Evolutionary conservation across 2,113 vertebrate genomes (phyloP).

Genomic region (Blennius ocellaris): DNA sequence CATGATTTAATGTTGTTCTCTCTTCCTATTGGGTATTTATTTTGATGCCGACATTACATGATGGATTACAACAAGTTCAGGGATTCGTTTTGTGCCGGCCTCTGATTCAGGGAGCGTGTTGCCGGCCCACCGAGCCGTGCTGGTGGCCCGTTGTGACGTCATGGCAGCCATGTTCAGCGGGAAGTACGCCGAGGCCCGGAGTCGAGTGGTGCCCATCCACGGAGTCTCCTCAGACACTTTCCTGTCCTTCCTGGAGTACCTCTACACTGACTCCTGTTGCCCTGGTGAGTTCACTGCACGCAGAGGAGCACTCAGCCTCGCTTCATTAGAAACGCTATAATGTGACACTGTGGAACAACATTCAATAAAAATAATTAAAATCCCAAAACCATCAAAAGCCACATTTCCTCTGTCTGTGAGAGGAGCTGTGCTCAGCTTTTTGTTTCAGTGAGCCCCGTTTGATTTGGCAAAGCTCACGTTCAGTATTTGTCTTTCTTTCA

Average conservation of each 20-base stretch:
- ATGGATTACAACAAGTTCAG: too few species aligned
- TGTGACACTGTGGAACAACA: too few species aligned
- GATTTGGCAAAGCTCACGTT: too few species aligned
- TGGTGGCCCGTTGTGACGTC: conserved; percentile 95
- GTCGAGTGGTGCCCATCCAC: conserved; percentile 91
- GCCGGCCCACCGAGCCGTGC: conserved; percentile 93
- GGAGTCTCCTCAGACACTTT: conserved; percentile 97
- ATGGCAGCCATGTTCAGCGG: conserved; percentile 99
- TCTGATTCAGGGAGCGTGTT: conserved; percentile 86
- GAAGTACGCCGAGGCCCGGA: conserved; percentile 93
- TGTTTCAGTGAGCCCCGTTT: too few species aligned
- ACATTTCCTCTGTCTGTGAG: too few species aligned
- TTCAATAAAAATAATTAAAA: too few species aligned
- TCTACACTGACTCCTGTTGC: conserved; percentile 96
- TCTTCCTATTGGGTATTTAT: too few species aligned
- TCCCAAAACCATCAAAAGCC: too few species aligned
- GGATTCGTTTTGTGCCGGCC: conserved; percentile 38
- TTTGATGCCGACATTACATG: too few species aligned
- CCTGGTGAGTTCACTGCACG: conserved; percentile 86
- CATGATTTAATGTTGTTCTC: not conserved
- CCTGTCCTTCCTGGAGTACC: conserved; percentile 95
- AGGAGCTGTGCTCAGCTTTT: too few species aligned
- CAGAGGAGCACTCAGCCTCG: not conserved
- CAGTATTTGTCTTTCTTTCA: too few species aligned
- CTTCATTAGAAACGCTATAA: too few species aligned